Conservation (phyloP, 2,113 vertebrate genomes). For the Thamnaconus septentrionalis region DNA sequence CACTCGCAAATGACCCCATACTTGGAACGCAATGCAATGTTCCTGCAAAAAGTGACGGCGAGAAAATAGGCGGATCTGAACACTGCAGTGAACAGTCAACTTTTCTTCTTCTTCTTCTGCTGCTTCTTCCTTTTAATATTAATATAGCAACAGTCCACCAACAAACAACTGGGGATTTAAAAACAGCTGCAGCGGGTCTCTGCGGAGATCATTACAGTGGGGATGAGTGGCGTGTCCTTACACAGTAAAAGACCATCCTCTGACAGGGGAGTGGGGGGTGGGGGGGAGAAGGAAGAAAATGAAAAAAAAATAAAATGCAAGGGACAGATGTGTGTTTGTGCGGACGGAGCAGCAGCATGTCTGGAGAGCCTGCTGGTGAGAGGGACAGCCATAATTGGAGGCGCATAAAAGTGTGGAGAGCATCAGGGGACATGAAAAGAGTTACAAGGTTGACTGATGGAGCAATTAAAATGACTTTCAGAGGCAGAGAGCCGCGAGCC, state of each 20-base stretch:
- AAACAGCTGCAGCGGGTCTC: slow-evolving; percentile 56
- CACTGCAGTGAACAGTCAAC: slow-evolving; percentile 16
- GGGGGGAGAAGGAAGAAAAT: not conserved
- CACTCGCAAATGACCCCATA: slow-evolving; percentile 50
- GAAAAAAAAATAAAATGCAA: no score
- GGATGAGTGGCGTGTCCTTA: slow-evolving; percentile 36
- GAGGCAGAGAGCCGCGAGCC: slow-evolving; percentile 11
- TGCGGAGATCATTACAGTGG: slow-evolving; percentile 72
- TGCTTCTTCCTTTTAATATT: slow-evolving; percentile 32
- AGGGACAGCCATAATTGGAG: slow-evolving; percentile 42
- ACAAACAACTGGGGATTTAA: slow-evolving; percentile 58
- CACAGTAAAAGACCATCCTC: slow-evolving; percentile 17
- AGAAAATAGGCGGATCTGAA: slow-evolving; percentile 42
- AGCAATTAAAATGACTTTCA: slow-evolving; percentile 29
- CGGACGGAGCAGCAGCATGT: slow-evolving; percentile 3
- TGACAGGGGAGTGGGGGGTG: slow-evolving; percentile 26
- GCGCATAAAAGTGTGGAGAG: slow-evolving; percentile 23
- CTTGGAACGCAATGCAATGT: slow-evolving; percentile 32
- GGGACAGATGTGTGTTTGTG: no score
- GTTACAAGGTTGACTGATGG: slow-evolving; percentile 26
- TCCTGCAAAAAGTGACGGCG: no score
- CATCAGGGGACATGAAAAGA: slow-evolving; percentile 27
- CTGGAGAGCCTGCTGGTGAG: slow-evolving; percentile 14
- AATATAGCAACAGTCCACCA: slow-evolving; percentile 46
- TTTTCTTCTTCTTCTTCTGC: not conserved